Conservation (phyloP, 2,888 invertebrate species). For the Drepanosiphum platanoidis region DNA sequence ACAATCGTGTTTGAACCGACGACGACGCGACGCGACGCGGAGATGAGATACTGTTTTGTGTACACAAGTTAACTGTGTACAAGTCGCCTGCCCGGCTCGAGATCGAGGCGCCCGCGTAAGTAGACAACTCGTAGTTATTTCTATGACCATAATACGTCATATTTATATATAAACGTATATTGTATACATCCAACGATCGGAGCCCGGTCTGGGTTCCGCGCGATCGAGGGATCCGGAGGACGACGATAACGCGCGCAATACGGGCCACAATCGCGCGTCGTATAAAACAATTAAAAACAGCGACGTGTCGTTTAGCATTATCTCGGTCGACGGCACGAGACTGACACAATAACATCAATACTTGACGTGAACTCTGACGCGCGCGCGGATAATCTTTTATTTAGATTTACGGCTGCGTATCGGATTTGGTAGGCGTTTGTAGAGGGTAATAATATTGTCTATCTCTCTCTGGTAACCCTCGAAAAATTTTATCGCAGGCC, state of each 20-base stretch:
- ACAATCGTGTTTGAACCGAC: too few species aligned
- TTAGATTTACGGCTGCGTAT: slow-evolving; percentile 52
- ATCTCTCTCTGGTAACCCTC: slow-evolving; percentile 28
- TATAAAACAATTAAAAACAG: slow-evolving; percentile 46
- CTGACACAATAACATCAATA: slow-evolving; percentile 35
- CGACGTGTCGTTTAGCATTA: slow-evolving; percentile 32
- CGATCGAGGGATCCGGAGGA: too few species aligned
- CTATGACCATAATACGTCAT: neutral
- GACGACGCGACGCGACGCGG: too few species aligned
- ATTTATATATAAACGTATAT: neutral
- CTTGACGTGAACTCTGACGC: slow-evolving; percentile 35
- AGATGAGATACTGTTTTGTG: too few species aligned
- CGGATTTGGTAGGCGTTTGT: slow-evolving; percentile 51
- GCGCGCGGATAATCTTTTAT: slow-evolving; percentile 51
- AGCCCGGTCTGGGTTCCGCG: too few species aligned
- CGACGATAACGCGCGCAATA: too few species aligned
- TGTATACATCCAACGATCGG: neutral
- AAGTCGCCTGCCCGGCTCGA: too few species aligned
- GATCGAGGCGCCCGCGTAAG: too few species aligned
- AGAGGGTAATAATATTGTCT: slow-evolving; percentile 47
- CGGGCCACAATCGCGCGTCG: neutral
- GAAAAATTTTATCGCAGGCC: slow-evolving; percentile 42
- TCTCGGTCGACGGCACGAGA: slow-evolving; percentile 33
- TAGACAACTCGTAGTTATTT: too few species aligned
- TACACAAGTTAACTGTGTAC: too few species aligned